Conservation (phyloP, 2,888 invertebrate species). For the Troides oblongomaculatus region DNA sequence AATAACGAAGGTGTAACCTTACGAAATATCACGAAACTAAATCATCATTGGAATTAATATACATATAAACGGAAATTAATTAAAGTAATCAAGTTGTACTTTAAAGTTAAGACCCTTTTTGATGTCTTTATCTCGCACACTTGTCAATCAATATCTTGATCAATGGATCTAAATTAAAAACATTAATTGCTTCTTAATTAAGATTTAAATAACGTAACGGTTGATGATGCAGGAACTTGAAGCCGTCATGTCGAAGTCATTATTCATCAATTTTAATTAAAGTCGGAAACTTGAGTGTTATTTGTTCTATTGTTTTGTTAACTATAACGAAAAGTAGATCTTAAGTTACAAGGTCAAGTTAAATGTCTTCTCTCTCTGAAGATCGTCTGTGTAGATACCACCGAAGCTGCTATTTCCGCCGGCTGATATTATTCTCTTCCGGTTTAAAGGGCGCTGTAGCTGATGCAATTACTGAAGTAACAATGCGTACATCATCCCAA, state of each 20-base stretch:
- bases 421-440: too few species aligned
- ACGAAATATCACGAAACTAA: too few species aligned
- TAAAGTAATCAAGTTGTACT: neutral
- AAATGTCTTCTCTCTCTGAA: too few species aligned
- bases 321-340: too few species aligned
- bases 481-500: too few species aligned
- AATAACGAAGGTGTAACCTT: too few species aligned
- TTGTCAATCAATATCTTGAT: constrained; percentile 7
- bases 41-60: neutral
- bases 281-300: neutral
- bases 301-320: neutral
- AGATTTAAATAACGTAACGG: neutral
- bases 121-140: neutral
- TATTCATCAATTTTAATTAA: neutral
- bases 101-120: too few species aligned
- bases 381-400: too few species aligned
- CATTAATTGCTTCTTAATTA: neutral
- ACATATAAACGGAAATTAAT: neutral
- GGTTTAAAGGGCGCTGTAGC: too few species aligned
- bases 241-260: neutral
- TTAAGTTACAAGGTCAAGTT: too few species aligned
- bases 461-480: too few species aligned
- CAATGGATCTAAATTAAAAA: neutral
- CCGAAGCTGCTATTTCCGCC: too few species aligned
- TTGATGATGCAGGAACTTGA: neutral